Conservation (phyloP, 2,797 vertebrate genomes). For the Anomalospiza imberbis region DNA sequence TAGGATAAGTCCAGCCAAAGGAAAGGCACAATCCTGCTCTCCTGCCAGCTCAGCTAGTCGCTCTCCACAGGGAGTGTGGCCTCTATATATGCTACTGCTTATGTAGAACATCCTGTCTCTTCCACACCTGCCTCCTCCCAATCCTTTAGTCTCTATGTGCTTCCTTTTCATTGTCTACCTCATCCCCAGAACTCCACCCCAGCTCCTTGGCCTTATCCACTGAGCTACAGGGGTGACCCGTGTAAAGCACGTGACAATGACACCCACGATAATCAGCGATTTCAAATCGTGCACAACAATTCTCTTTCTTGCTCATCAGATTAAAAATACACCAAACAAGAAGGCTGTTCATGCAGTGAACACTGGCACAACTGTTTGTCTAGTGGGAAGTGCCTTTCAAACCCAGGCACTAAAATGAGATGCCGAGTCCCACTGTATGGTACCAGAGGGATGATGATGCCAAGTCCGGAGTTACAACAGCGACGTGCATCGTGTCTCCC, state of each 20-base stretch:
- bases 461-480: not conserved
- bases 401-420: not conserved
- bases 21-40: not conserved
- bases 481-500: not conserved
- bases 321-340: conserved; percentile 26
- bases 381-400: conserved; percentile 48
- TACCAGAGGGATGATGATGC: conserved; percentile 26
- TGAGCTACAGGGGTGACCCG: not conserved
- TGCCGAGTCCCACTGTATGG: conserved; percentile 10
- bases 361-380: conserved; percentile 58
- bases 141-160: not conserved
- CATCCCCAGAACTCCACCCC: not conserved
- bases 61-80: not conserved
- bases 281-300: not conserved
- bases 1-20: not conserved
- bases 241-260: not conserved
- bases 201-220: not conserved
- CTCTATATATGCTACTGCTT: not conserved
- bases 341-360: conserved; percentile 38
- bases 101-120: not conserved
- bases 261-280: not conserved
- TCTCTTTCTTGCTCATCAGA: conserved; percentile 25
- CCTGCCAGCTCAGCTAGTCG: conserved; percentile 5
- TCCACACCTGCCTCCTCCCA: not conserved
- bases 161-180: not conserved